Conservation (phyloP, 2,888 invertebrate genomes). For the Xestia c-nigrum region DNA sequence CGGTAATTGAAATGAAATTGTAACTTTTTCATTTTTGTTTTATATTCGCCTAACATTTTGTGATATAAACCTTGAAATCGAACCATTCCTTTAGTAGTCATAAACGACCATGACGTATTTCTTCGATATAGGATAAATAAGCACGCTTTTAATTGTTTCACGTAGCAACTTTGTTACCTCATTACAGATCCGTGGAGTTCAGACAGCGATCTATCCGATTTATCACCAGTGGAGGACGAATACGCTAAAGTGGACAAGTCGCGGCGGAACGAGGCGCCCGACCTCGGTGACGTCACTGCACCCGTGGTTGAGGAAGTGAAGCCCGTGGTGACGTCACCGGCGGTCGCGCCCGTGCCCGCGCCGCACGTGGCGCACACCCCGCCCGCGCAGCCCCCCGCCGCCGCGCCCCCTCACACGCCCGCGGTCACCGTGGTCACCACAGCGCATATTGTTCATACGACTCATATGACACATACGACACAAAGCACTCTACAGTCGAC, state of each 20-base stretch:
- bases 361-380: constrained; percentile 43
- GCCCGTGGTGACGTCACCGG: constrained; percentile 27
- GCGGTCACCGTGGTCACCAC: constrained; percentile 53
- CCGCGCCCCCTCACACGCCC: constrained; percentile 57
- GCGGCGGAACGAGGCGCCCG: constrained; percentile 83
- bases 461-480: constrained; percentile 28
- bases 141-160: neutral
- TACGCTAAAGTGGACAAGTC: constrained; percentile 88
- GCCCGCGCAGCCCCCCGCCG: constrained; percentile 58
- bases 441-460: constrained; percentile 27
- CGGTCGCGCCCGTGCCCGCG: constrained; percentile 41
- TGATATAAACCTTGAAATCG: neutral
- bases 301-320: constrained; percentile 51
- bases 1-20: neutral
- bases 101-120: neutral
- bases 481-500: constrained; percentile 39
- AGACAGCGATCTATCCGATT: constrained; percentile 96
- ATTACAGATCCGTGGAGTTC: constrained; percentile 93
- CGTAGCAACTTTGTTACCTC: neutral
- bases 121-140: neutral
- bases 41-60: neutral
- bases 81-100: neutral
- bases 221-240: constrained; percentile 94
- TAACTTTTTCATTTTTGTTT: neutral
- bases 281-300: constrained; percentile 86